phyloP scores from a whole-genome alignment of 1,140 invertebrate genomes.

The Cydia amplana region DNA sequence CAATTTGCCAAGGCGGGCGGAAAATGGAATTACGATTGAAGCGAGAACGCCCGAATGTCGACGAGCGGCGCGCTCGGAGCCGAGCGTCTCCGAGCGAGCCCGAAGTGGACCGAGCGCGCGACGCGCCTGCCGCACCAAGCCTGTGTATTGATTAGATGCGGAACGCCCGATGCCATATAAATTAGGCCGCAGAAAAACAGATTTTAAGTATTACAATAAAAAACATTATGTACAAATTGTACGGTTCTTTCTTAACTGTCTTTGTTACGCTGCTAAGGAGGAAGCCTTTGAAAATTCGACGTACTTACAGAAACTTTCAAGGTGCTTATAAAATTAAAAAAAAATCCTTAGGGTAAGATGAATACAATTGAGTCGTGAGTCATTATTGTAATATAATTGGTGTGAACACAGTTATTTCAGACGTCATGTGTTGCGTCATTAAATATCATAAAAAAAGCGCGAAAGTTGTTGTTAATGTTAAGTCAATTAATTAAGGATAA shows the following conservation, averaged over 20 bases:
- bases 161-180: constrained; percentile 79
- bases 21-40: constrained; percentile 80
- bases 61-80: constrained; percentile 50
- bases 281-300: background rate
- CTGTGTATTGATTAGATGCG: constrained; percentile 80
- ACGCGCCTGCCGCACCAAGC: constrained; percentile 57
- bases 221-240: constrained; percentile 38
- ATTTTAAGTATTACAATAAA: constrained; percentile 47
- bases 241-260: background rate
- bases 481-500: too few species aligned
- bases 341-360: background rate
- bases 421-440: background rate
- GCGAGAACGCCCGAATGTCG: constrained; percentile 72
- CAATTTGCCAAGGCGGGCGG: constrained; percentile 80
- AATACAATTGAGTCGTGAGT: background rate
- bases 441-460: background rate
- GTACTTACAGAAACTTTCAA: background rate
- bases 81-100: constrained; percentile 54
- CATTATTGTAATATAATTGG: background rate
- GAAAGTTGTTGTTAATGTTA: background rate
- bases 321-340: background rate
- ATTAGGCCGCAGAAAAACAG: constrained; percentile 78
- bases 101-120: constrained; percentile 57
- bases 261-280: background rate
- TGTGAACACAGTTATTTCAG: background rate